A percentile compares a stretch with the other conserved stretches of the same genome.
phyloP scores from a whole-genome alignment of 1,140 invertebrate species.

The Charaxes varanes region DNA sequence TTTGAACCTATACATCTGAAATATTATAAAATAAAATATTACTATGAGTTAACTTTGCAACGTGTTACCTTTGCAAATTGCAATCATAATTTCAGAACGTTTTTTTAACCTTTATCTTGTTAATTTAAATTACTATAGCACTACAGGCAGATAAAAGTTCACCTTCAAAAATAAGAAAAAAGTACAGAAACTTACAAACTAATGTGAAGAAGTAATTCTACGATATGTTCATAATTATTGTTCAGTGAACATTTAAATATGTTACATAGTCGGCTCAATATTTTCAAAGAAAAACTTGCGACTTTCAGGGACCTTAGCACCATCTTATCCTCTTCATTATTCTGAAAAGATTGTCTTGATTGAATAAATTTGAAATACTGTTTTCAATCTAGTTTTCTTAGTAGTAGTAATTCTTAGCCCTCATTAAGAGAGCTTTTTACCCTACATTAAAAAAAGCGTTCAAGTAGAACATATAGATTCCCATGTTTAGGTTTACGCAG shows the following conservation, averaged over 20 bases:
- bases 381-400: no score
- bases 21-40: slow-evolving; percentile 12
- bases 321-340: slow-evolving; percentile 41
- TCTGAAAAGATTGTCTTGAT: slow-evolving; percentile 21
- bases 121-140: no score
- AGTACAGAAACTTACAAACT: slow-evolving; percentile 34
- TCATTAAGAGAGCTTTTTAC: no score
- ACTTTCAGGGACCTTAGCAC: slow-evolving; percentile 46
- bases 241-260: slow-evolving; percentile 35
- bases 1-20: slow-evolving; percentile 35
- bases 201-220: slow-evolving; percentile 35
- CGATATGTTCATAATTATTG: slow-evolving; percentile 32
- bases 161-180: background rate
- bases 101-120: no score
- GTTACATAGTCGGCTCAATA: slow-evolving; percentile 37
- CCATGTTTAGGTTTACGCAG: no score
- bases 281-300: slow-evolving; percentile 46
- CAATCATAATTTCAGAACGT: no score
- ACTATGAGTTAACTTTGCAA: no score
- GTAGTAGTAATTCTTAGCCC: no score
- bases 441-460: no score
- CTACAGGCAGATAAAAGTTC: background rate
- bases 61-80: no score
- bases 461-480: no score
- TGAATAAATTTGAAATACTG: no score